Conservation (phyloP, 2,113 vertebrate genomes). For the Malurus melanocephalus region DNA sequence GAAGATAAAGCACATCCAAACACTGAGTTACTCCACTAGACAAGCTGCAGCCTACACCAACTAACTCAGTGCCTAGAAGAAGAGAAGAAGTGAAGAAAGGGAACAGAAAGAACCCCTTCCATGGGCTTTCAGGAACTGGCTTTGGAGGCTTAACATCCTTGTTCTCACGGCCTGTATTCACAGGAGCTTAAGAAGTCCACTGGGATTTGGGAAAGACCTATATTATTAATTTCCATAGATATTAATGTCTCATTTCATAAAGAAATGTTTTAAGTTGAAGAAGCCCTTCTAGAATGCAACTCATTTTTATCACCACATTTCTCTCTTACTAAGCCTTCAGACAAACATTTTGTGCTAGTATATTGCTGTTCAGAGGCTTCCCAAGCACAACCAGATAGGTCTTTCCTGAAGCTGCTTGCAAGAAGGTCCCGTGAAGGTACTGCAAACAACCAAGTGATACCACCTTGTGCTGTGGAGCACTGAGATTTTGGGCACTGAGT, state of each 20-base stretch:
- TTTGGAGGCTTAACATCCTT: not conserved
- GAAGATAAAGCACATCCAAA: conserved; percentile 3
- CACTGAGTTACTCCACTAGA: not conserved
- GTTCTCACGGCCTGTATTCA: not conserved
- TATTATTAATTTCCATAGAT: not conserved
- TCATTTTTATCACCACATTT: not conserved
- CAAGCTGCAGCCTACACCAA: not conserved
- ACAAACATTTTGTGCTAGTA: not conserved
- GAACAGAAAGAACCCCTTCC: not conserved
- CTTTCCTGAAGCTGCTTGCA: not conserved
- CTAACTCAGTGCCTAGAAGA: not conserved
- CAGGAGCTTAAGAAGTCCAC: not conserved
- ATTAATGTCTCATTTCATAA: not conserved
- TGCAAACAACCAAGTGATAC: not conserved
- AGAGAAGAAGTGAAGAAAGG: not conserved
- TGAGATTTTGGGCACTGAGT: not conserved
- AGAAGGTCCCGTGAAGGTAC: not conserved
- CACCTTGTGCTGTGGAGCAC: not conserved
- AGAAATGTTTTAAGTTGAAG: not conserved
- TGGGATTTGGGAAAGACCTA: not conserved
- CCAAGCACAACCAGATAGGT: accelerated
- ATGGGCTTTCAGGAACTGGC: not conserved
- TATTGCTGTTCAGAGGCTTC: not conserved
- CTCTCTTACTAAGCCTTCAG: not conserved
- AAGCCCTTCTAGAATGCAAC: not conserved